These are phyloP conservation scores for Cherax destructor DNA, from an alignment of 1,140 invertebrate species.

Conservation along the genomic window DNA sequence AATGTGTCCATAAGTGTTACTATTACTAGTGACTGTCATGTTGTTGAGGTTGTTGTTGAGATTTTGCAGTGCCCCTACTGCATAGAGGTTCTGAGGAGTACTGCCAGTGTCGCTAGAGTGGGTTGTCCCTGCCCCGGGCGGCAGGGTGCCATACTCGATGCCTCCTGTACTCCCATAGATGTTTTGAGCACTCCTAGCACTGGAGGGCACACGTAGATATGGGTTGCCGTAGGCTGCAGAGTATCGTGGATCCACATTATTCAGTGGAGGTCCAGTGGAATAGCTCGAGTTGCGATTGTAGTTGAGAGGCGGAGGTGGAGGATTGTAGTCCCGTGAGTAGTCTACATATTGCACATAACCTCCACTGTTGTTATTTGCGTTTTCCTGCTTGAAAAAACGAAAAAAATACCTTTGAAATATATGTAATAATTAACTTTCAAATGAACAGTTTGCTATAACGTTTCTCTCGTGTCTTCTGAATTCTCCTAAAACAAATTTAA, in stretches of 20 bases:
- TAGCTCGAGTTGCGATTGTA: conserved; percentile 72
- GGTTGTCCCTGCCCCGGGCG: background rate
- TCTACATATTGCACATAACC: conserved; percentile 87
- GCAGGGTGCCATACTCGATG: background rate
- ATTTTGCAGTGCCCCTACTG: conserved; percentile 18
- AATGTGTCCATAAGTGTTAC: conserved; percentile 46
- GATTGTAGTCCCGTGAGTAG: conserved; percentile 89
- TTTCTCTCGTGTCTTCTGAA: too few species aligned
- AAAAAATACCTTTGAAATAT: background rate
- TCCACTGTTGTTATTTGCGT: conserved; percentile 63
- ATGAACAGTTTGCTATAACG: too few species aligned
- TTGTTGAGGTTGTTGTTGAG: conserved; percentile 51
- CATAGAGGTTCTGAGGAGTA: background rate
- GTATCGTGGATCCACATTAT: conserved; percentile 87
- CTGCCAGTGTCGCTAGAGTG: background rate
- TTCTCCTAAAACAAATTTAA: too few species aligned
- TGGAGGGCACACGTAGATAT: conserved; percentile 76
- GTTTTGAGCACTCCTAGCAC: conserved; percentile 3
- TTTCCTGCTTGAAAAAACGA: conserved; percentile 30
- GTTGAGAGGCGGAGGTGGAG: conserved; percentile 75
- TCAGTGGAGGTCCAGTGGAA: conserved; percentile 76
- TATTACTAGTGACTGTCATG: conserved; percentile 36
- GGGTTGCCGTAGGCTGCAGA: conserved; percentile 85
- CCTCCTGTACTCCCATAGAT: conserved; percentile 37
- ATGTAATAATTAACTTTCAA: background rate